phyloP scores from a whole-genome alignment of 2,888 invertebrate genomes.

The Drosophila dives region DNA sequence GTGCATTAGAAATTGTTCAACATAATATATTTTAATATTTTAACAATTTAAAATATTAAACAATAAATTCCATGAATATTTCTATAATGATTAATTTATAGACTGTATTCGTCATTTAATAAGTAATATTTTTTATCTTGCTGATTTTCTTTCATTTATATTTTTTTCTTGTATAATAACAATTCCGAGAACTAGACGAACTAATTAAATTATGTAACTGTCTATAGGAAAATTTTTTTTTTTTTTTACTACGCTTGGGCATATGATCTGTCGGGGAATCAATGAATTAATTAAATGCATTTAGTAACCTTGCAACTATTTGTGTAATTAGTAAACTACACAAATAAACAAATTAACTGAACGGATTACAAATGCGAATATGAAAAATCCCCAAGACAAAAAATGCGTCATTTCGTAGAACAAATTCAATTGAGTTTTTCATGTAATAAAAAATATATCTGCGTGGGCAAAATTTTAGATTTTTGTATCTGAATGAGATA shows the following conservation, averaged over 20 bases:
- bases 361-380: background rate
- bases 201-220: background rate
- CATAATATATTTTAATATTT: background rate
- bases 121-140: background rate
- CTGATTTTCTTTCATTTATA: too few species aligned
- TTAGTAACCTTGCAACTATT: slow-evolving; percentile 2
- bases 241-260: background rate
- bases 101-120: background rate
- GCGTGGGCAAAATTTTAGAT: background rate
- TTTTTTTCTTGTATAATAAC: background rate
- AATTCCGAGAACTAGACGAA: slow-evolving; percentile 6
- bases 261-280: background rate
- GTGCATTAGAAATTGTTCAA: background rate
- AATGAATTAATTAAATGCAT: slow-evolving; percentile 1
- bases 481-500: too few species aligned
- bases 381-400: slow-evolving; percentile 13
- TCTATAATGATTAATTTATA: too few species aligned
- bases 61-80: too few species aligned
- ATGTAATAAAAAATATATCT: background rate
- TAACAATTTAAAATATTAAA: too few species aligned
- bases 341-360: background rate
- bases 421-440: background rate
- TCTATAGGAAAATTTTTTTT: slow-evolving; percentile 3
- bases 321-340: background rate
- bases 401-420: slow-evolving; percentile 13